Evolutionary conservation across 2,888 invertebrate genomes (phyloP), one percentile per base, ranked within the genome.

Genomic region (Cephalotes varians): DNA sequence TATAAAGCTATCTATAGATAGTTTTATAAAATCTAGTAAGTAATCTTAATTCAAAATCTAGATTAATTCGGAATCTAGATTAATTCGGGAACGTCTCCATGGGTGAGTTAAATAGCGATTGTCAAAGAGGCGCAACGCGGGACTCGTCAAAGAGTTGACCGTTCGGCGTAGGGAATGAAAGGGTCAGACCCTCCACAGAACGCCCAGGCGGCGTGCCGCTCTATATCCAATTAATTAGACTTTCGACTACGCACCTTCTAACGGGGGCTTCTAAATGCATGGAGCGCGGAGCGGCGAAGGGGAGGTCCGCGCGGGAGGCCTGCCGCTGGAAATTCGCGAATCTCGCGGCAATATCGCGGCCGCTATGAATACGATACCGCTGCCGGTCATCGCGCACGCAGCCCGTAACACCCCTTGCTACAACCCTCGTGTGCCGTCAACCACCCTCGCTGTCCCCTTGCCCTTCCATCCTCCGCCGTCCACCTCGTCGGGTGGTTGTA

Each of bases 351-450:
- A 77, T 77, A 77, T 71, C 72, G 77, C 71, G 77, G 34, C 77
- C 72, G 72, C 77, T 77, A 77, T 77, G 77, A 77, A 77, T 77
- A 77, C 77, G 77, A 71, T 77, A 77, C 77, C 72, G 72, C 72
- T 71, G 77, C 77, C 72, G 77, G 72, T 77, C 77, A 77, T 77
- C 77, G 77, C 71, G 56, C 77, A 56, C 72, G 72, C 56, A 69
- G 25, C 40, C 28, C 54, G 34, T 5, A 58, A 58, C 71, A 54
- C 28, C 76, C 49, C 40, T 51, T 31, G 34, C 15, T n/a, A 40
- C 72, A 28, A 71, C 18, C 72, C 58, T 37, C 40, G 28, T 28
- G 31, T 18, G 44, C 15, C 71, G 77, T 71, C 77, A 77, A 69
- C 54, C 77, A 31, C 12, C 71, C 34, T 40, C 15, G 25, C 21